Evolutionary conservation across 2,888 invertebrate genomes (phyloP).

Genomic region (Hermaeophaga mercurialis): DNA sequence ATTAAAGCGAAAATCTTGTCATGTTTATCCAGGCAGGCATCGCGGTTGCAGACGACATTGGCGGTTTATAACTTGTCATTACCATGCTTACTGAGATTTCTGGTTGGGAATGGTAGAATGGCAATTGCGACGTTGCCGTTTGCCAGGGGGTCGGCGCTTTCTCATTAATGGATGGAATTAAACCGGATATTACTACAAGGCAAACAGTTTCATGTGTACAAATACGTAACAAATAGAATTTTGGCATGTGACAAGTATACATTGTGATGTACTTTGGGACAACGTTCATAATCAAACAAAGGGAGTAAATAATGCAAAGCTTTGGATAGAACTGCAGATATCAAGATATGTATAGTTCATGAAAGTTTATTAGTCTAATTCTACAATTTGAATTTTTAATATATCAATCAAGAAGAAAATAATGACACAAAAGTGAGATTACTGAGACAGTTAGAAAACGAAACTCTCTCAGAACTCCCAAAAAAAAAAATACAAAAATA

Average conservation of each 20-base stretch:
- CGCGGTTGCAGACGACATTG: slow-evolving; percentile 52
- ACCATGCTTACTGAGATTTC: slow-evolving; percentile 55
- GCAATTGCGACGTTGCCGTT: slow-evolving; percentile 19
- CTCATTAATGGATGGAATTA: slow-evolving; percentile 24
- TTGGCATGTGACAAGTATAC: slow-evolving; percentile 2
- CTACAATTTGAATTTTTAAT: no score
- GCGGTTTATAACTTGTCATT: slow-evolving; percentile 58
- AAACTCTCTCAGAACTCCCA: no score
- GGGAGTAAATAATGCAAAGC: no score
- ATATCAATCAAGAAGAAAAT: no score
- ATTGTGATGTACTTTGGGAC: background rate
- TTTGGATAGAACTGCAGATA: no score
- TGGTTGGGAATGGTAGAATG: slow-evolving; percentile 34
- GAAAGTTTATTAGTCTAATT: no score
- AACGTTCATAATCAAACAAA: no score
- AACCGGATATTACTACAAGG: slow-evolving; percentile 25
- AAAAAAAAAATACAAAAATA: no score
- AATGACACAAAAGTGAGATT: no score
- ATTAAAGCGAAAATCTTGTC: slow-evolving; percentile 57
- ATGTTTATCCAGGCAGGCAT: slow-evolving; percentile 56
- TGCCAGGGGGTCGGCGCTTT: slow-evolving; percentile 19
- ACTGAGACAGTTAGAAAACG: no score
- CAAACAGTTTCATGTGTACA: slow-evolving; percentile 25
- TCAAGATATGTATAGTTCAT: no score
- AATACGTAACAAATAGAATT: slow-evolving; percentile 25